These are phyloP conservation scores for Crossaster papposus DNA, from an alignment of 53 echinoderm and acorn worm species.

Conservation along the genomic window DNA sequence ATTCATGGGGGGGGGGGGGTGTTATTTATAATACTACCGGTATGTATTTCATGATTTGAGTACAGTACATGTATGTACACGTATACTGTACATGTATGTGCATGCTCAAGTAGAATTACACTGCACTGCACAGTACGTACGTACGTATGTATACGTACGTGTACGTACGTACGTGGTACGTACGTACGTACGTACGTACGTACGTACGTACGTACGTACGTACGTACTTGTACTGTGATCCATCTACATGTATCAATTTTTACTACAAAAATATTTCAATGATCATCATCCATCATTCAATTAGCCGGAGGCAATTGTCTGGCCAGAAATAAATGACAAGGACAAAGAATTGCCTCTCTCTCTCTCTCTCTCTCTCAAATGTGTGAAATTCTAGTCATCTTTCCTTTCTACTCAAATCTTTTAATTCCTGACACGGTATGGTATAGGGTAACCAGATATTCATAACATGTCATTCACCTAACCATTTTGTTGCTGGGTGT, in stretches of 20 bases:
- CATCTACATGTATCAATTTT: background rate
- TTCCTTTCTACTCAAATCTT: background rate
- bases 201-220: too few relatives aligned
- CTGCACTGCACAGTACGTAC: background rate
- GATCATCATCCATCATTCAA: background rate
- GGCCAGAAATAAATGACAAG: background rate
- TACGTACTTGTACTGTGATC: background rate
- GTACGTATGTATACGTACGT: background rate
- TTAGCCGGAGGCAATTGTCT: background rate
- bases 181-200: too few relatives aligned
- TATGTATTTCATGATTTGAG: too few relatives aligned
- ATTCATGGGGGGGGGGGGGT: too few relatives aligned
- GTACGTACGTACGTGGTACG: too few relatives aligned
- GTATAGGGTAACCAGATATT: background rate
- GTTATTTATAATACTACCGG: too few relatives aligned
- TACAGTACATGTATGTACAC: too few relatives aligned
- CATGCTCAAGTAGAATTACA: background rate
- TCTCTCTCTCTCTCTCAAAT: background rate
- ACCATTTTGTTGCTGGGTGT: background rate
- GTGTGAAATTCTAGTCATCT: too few relatives aligned
- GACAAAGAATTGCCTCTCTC: background rate
- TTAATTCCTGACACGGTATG: background rate
- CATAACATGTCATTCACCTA: background rate
- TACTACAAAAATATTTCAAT: background rate
- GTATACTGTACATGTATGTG: background rate